Conservation (phyloP, 1,140 invertebrate species). For the Vollenhovia emeryi region DNA sequence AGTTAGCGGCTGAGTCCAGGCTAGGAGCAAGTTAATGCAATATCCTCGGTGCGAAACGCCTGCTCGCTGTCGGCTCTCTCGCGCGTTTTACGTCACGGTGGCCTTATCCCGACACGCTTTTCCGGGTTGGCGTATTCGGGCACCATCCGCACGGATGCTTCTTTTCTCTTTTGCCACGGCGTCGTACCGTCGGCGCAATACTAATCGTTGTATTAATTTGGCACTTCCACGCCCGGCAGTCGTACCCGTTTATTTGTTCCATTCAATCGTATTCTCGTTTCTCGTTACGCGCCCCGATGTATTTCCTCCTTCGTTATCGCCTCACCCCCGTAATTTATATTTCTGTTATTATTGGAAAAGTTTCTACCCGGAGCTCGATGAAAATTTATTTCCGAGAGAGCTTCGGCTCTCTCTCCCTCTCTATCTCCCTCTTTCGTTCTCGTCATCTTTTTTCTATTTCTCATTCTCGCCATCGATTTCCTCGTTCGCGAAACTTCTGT, state of each 20-base stretch:
- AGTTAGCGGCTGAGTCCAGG: slow-evolving; percentile 63
- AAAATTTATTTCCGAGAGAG: slow-evolving; percentile 54
- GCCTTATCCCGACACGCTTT: slow-evolving; percentile 18
- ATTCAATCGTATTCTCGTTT: slow-evolving; percentile 59
- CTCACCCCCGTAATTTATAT: slow-evolving; percentile 53
- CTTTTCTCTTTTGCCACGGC: background rate
- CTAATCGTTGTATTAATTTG: slow-evolving; percentile 33
- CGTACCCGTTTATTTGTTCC: slow-evolving; percentile 43
- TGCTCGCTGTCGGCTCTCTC: slow-evolving; percentile 3
- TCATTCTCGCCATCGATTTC: slow-evolving; percentile 9
- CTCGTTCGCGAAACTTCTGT: slow-evolving; percentile 16
- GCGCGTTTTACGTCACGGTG: background rate
- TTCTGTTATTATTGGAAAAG: slow-evolving; percentile 60
- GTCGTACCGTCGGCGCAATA: slow-evolving; percentile 6
- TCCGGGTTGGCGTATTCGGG: background rate
- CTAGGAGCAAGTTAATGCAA: slow-evolving; percentile 68
- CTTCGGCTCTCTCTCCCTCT: background rate
- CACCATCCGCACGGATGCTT: background rate
- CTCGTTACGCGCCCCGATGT: slow-evolving; percentile 47
- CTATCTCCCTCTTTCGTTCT: background rate
- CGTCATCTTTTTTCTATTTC: background rate
- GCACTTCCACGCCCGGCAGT: background rate
- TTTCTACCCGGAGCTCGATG: slow-evolving; percentile 36
- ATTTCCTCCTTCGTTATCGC: slow-evolving; percentile 51
- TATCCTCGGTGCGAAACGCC: slow-evolving; percentile 64